These are phyloP conservation scores for Pseudorhiza aurosa DNA, from an alignment of 30 jellyfish, hydroid and myxozoan species.

Conservation along the genomic window DNA sequence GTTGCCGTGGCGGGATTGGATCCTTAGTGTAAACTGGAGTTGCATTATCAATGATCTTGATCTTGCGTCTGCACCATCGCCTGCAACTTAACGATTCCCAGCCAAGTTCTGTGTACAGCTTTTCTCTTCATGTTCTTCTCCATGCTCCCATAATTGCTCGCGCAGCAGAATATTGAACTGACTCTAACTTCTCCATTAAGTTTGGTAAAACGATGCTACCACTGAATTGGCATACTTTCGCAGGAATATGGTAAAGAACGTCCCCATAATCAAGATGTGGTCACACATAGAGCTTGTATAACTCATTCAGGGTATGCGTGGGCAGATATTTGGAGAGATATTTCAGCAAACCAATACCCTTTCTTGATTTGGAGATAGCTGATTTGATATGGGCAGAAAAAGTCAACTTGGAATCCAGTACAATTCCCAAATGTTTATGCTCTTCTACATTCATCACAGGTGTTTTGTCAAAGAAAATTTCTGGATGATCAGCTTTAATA, in stretches of 20 bases:
- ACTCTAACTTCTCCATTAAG: constrained; percentile 51
- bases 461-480: constrained; percentile 24
- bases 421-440: constrained; percentile 49
- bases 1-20: constrained; percentile 63
- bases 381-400: constrained; percentile 42
- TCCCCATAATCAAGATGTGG: constrained; percentile 78
- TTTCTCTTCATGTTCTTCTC: constrained; percentile 56
- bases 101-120: constrained; percentile 65
- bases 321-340: constrained; percentile 75
- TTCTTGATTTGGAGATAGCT: constrained; percentile 53
- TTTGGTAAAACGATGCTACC: too few species aligned
- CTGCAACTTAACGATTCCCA: constrained; percentile 62
- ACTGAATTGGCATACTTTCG: constrained; percentile 43
- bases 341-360: constrained; percentile 74
- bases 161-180: constrained; percentile 71
- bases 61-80: constrained; percentile 31
- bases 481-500: constrained; percentile 40
- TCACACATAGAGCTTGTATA: constrained; percentile 56
- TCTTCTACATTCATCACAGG: constrained; percentile 21
- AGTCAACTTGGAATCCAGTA: constrained; percentile 43
- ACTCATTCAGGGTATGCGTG: constrained; percentile 52
- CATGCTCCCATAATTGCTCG: constrained; percentile 63
- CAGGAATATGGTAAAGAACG: constrained; percentile 60
- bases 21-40: constrained; percentile 54
- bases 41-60: constrained; percentile 40